Evolutionary conservation across 2,797 vertebrate genomes (phyloP), one percentile per base, ranked within the genome.

Genomic region (Bovichtus diacanthus): DNA sequence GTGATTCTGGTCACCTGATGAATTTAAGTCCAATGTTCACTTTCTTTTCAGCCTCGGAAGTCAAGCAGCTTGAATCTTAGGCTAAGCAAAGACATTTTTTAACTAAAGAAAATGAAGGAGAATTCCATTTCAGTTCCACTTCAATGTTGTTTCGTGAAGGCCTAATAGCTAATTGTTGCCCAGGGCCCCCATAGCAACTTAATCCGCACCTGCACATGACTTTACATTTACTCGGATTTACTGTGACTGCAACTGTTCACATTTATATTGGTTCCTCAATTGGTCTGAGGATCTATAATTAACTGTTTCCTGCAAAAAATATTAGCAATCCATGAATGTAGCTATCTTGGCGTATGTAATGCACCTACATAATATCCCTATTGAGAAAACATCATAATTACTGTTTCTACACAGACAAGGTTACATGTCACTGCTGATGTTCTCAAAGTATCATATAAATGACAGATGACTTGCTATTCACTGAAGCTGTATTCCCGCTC

Each of bases 391-490:
- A 58, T 69, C 36, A 36, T 87, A 71, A 85, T 85, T 69, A 87
- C 66, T 74, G 64, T 27, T 49, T 82, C 61, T 74, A 60, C 54
- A 21, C 31, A 46, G 68, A 87, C 76, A 74, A 68, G 44, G 68
- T 83, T 59, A 74, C 56, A 43, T 65, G 70, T 70, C 77, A 54
- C 63, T 13, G 23, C 46, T 69, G 55, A 75, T 80, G 75, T 68
- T 79, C 75, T 56, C 31, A 71, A 75, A 65, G 67, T 66, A 51
- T 70, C 81, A 78, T 78, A 87, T 78, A 75, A 78, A 81, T 74
- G 39, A 74, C 81, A 59, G 66, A 79, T 74, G 34, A 81, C 87
- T 89, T 85, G 71, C 81, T 80, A 70, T 87, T 84, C 84, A 75
- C 54, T 0, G 4, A 82, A 82, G 61, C 90, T 50, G 72, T 59